Percentiles rank a stretch among this genome's conserved stretches.
Evolutionary conservation across 2,113 vertebrate genomes (phyloP).

Genomic region (Corydoras sp.): DNA sequence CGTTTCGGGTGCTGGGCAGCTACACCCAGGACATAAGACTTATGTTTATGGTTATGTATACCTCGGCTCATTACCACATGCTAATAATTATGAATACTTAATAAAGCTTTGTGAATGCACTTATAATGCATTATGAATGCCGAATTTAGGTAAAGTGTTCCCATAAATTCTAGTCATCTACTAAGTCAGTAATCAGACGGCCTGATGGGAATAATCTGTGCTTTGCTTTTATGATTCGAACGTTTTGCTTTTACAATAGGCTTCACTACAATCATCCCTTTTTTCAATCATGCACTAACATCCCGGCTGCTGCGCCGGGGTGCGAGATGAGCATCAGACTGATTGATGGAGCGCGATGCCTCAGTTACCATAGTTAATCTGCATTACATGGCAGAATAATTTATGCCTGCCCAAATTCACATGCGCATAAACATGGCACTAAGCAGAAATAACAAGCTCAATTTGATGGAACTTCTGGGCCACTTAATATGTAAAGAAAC

Average conservation of each 20-base stretch:
- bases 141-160: no score
- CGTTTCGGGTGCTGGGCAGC: no score
- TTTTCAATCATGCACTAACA: constrained; percentile 4
- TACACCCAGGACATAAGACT: no score
- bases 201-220: constrained; percentile 24
- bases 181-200: constrained; percentile 21
- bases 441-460: constrained; percentile 49
- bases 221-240: constrained; percentile 16
- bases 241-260: constrained; percentile 20
- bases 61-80: no score
- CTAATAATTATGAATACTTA: no score
- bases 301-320: constrained; percentile 17
- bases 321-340: constrained; percentile 28
- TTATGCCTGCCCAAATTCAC: constrained; percentile 36
- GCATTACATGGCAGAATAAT: constrained; percentile 42
- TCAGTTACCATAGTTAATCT: constrained; percentile 41
- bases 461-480: constrained; percentile 45
- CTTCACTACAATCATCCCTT: constrained; percentile 9
- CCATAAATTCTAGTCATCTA: not conserved
- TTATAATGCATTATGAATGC: no score
- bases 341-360: constrained; percentile 37
- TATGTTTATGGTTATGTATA: no score
- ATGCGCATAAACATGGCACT: constrained; percentile 38
- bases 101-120: no score
- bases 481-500: constrained; percentile 46